A percentile compares a stretch with the other conserved stretches of the same genome.
phyloP scores from a whole-genome alignment of 2,888 invertebrate genomes.

The Ferdinandea cuprea region DNA sequence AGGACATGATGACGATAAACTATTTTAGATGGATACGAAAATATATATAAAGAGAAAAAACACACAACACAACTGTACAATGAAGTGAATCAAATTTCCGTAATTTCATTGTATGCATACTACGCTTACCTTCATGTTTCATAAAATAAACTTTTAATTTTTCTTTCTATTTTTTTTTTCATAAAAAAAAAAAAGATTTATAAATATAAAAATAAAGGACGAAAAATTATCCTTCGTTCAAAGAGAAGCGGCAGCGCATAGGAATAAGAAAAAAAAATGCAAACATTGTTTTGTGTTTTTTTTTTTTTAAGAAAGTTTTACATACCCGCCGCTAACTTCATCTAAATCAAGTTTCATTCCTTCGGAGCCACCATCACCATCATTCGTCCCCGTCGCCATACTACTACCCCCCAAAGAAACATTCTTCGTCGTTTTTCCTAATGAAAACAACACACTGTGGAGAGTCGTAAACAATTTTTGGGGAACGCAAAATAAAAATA shows the following conservation, averaged over 20 bases:
- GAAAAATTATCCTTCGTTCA: constrained; percentile 67
- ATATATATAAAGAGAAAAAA: constrained; percentile 48
- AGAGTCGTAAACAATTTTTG: constrained; percentile 72
- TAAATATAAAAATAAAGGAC: constrained; percentile 43
- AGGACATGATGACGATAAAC: constrained; percentile 76
- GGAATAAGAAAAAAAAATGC: constrained; percentile 33
- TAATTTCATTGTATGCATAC: constrained; percentile 70
- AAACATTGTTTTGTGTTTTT: constrained; percentile 28
- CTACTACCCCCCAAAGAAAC: constrained; percentile 19
- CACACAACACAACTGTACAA: constrained; percentile 60
- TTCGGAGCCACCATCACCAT: constrained; percentile 27
- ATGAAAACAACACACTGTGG: constrained; percentile 76
- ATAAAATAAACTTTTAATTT: constrained; percentile 74
- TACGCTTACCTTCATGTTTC: constrained; percentile 72
- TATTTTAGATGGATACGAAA: constrained; percentile 75
- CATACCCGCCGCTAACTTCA: constrained; percentile 72
- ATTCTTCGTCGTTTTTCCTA: constrained; percentile 62
- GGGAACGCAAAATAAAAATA: constrained; percentile 67
- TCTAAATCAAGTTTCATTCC: constrained; percentile 72
- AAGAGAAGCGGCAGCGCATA: constrained; percentile 40
- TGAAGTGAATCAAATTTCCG: constrained; percentile 74
- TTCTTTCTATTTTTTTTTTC: constrained; percentile 20
- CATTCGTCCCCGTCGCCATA: not conserved
- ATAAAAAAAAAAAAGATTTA: constrained; percentile 12
- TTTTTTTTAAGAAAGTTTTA: constrained; percentile 65